phyloP scores from a whole-genome alignment of 2,888 invertebrate genomes.

The Salticus scenicus region DNA sequence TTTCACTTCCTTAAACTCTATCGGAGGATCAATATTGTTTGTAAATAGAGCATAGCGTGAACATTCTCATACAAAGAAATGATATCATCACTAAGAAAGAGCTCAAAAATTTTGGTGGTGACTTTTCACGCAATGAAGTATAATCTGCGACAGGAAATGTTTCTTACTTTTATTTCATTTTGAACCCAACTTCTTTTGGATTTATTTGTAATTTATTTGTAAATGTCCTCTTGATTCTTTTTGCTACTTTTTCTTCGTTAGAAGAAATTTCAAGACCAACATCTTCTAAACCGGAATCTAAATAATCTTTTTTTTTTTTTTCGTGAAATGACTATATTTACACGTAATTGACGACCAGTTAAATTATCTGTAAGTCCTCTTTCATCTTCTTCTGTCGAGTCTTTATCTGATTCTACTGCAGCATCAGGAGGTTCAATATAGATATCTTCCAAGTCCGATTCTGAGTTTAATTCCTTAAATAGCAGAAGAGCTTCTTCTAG shows the following conservation, averaged over 20 bases:
- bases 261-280: too few species aligned
- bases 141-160: background rate
- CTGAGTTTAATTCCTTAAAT: too few species aligned
- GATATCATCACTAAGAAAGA: background rate
- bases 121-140: background rate
- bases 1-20: background rate
- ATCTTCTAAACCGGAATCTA: background rate
- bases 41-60: background rate
- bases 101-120: background rate
- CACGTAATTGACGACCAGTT: background rate
- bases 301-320: too few species aligned
- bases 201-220: too few species aligned
- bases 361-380: background rate
- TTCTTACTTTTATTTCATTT: background rate
- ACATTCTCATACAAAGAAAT: background rate
- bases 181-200: background rate
- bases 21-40: background rate
- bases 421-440: background rate
- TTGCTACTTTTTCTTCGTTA: too few species aligned
- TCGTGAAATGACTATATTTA: too few species aligned
- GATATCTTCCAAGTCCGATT: background rate
- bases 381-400: slow-evolving; percentile 5
- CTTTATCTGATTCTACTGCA: background rate
- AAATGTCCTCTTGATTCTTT: background rate
- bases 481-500: too few species aligned